Conservation (phyloP, 2,113 vertebrate genomes). For the Nyctereutes procyonoides region DNA sequence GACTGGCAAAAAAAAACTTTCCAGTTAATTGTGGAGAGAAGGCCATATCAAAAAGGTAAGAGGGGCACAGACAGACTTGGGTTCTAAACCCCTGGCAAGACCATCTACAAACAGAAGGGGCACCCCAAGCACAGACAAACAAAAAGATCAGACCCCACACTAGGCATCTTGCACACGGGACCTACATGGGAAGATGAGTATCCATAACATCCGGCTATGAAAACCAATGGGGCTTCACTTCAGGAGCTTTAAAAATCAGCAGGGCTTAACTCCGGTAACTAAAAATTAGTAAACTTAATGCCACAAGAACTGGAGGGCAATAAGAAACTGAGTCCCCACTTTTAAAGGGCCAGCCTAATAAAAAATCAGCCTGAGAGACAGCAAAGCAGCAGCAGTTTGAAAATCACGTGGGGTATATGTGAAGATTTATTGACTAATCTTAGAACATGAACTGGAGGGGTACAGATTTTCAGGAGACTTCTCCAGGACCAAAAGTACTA, state of each 20-base stretch:
- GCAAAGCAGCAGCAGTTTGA: not conserved
- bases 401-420: not conserved
- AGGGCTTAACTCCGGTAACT: not conserved
- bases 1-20: not conserved
- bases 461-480: not conserved
- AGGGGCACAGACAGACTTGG: not conserved
- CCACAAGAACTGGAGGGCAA: not conserved
- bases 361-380: not conserved
- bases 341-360: not conserved
- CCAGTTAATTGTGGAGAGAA: not conserved
- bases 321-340: not conserved
- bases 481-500: not conserved
- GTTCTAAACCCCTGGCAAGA: not conserved
- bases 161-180: not conserved
- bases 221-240: not conserved
- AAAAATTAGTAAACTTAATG: not conserved
- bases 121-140: not conserved
- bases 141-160: not conserved
- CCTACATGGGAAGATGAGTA: not conserved
- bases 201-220: not conserved
- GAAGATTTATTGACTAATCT: not conserved
- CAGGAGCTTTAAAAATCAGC: not conserved
- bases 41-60: not conserved
- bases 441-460: not conserved
- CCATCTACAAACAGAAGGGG: not conserved